Evolutionary conservation across 1,140 invertebrate species (phyloP), one percentile per base, ranked within the genome.

Genomic region (Palaemon carinicauda): DNA sequence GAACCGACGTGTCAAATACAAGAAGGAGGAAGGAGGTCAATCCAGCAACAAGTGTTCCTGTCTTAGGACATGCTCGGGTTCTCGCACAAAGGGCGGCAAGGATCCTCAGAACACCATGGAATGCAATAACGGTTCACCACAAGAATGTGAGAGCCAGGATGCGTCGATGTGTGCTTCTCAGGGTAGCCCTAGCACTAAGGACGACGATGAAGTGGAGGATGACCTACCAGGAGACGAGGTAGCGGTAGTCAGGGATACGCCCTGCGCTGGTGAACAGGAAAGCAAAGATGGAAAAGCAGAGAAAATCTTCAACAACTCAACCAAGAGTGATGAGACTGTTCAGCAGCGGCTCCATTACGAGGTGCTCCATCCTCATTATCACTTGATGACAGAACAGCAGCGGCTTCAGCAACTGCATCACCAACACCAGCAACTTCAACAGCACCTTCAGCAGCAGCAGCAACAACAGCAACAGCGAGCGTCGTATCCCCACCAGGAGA

Each of bases 1-100:
- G 91, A 91, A 91, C 82, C 90, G 93, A 10, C 93, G 97, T 4
- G 97, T 98, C 3, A 98, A 98, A 90, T 94, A 97, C 91, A 98
- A 98, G 93, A 98, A 98, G 90, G 96, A 95, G 89, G 95, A 95
- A 89, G 90, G 91, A 4, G 87, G 92, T 91, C 52, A 92, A 88
- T 73, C 82, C 10, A 83, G 89, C 10, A 91, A 92, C 21, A 93
- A 93, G 82, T 94, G 93, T 82, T 93, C 92, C 27, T 94, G 94
- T 83, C 89, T 93, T 56, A 90, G 92, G 17, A 92, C 92, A 0
- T 92, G 92, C 75, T 75, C 82, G 19, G 31, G 78, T 1, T 85
- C 88, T 2, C 33, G 77, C 51, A 7, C 14, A 15, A 65, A 80
- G 65, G 77, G 60, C 1, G 80, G 84, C 33, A 51, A 86, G 15